phyloP scores from a whole-genome alignment of 2,888 invertebrate genomes.

The Loripinus fragilis region DNA sequence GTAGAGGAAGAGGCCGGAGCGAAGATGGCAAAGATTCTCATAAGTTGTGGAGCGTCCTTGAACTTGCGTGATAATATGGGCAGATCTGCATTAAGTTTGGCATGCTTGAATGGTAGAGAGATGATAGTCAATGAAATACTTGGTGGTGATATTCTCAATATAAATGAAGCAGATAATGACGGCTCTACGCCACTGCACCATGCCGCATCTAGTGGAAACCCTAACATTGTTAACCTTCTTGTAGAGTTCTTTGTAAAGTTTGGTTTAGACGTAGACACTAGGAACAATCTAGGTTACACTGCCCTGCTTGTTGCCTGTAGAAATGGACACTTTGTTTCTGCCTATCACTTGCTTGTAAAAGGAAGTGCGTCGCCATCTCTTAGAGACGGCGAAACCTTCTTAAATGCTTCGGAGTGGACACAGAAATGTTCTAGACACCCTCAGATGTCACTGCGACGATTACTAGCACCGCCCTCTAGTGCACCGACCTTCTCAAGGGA shows the following conservation, averaged over 20 bases:
- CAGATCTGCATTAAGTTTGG: constrained; percentile 79
- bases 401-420: constrained; percentile 79
- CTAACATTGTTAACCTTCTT: constrained; percentile 71
- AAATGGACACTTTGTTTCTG: constrained; percentile 78
- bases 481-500: constrained; percentile 72
- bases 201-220: constrained; percentile 77
- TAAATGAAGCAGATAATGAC: constrained; percentile 80
- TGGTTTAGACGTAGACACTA: constrained; percentile 76
- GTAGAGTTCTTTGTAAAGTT: constrained; percentile 71
- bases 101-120: constrained; percentile 78
- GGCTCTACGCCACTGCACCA: constrained; percentile 81
- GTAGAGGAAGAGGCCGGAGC: constrained; percentile 75
- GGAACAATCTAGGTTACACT: constrained; percentile 80
- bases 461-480: constrained; percentile 55
- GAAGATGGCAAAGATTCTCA: constrained; percentile 78
- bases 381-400: constrained; percentile 77
- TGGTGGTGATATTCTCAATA: constrained; percentile 75
- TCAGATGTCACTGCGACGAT: constrained; percentile 47
- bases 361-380: constrained; percentile 77
- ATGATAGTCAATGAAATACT: constrained; percentile 74
- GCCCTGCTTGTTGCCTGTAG: constrained; percentile 79
- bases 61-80: constrained; percentile 78
- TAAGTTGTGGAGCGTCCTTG: constrained; percentile 73
- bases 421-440: constrained; percentile 57
- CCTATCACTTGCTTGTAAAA: constrained; percentile 72